Base-by-base conservation (phyloP, 2,797 vertebrate genomes). In the Mastacembelus armatus region DNA sequence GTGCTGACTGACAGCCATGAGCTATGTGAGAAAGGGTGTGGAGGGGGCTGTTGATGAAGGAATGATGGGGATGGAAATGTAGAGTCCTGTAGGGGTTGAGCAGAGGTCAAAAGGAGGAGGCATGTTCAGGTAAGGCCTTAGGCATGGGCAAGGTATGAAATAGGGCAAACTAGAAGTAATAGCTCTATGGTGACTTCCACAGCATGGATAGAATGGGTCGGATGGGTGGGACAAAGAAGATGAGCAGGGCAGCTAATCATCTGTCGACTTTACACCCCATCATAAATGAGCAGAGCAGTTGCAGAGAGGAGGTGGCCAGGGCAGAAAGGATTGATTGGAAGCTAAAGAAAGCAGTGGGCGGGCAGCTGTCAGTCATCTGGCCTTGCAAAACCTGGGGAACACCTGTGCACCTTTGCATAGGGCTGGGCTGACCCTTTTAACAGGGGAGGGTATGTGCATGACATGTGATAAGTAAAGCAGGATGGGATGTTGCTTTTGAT, bases 201-300 rank as follows among this genome's bases (percentile, higher is more conserved):
- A 48, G 58, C 55, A 32, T n/a, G 61, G 64, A 24, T 8, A 4
- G 45, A 44, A 74, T 44, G 45, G 62, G 69, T 43, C 69, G 56
- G 43, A 57, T 52, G 67, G 66, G 55, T 19, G 64, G 52, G 36
- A 62, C 38, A 63, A 68, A 76, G 26, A 48, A 82, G 76, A 86
- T 84, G 81, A 86, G 70, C 70, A 67, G 26, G 49, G 51, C 64
- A 58, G 43, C 66, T 81, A 78, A 72, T 83, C 73, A 76, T 71
- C 81, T 66, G 82, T 90, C 78, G 71, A 42, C 71, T 88, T 87
- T 91, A 88, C 80, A 32, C 71, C 79, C 72, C 18, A 7, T n/a
- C 87, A 88, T 78, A 92, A 77, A 89, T 77, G 73, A 91, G 80
- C 54, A 54, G 79, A 79, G 59, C 73, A 66, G 72, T 22, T n/a